Evolutionary conservation across 2,888 invertebrate species (phyloP).

Genomic region (Macrosoma leucophasiata): DNA sequence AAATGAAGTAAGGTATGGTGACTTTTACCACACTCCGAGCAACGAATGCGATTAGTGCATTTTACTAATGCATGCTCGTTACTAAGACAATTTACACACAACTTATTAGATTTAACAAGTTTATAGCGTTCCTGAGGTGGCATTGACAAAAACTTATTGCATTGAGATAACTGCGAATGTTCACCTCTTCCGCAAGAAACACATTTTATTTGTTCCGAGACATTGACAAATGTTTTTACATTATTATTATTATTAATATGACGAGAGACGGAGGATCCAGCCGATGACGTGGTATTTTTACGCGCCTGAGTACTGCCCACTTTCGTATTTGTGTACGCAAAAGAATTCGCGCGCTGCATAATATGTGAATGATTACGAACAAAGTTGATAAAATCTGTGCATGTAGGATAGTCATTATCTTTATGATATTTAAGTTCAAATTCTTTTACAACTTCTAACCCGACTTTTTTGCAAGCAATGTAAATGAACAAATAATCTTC

Average conservation of each 20-base stretch:
- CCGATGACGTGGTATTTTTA: neutral
- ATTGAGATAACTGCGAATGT: constrained; percentile 5
- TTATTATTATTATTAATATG: constrained; percentile 1
- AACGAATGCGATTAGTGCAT: too few species aligned
- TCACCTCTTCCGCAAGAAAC: constrained; percentile 5
- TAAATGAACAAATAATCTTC: too few species aligned
- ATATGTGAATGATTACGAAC: constrained; percentile 6
- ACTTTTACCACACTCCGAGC: too few species aligned
- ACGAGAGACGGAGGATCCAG: too few species aligned
- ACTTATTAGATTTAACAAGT: constrained; percentile 3
- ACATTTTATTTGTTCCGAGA: constrained; percentile 3
- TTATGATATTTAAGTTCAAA: too few species aligned
- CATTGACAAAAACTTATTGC: constrained; percentile 4
- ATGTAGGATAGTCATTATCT: too few species aligned
- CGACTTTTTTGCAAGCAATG: too few species aligned
- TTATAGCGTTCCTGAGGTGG: constrained; percentile 4
- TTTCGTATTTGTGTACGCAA: constrained; percentile 1
- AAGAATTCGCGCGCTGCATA: constrained; percentile 2
- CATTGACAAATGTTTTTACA: constrained; percentile 5
- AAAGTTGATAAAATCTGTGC: constrained; percentile 2
- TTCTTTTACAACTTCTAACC: too few species aligned
- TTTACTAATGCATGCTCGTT: too few species aligned
- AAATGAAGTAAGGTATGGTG: too few species aligned
- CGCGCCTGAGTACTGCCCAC: neutral
- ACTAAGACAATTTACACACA: constrained; percentile 3